Evolutionary conservation across 1,140 invertebrate genomes (phyloP).

Genomic region (Nilaparvata lugens): DNA sequence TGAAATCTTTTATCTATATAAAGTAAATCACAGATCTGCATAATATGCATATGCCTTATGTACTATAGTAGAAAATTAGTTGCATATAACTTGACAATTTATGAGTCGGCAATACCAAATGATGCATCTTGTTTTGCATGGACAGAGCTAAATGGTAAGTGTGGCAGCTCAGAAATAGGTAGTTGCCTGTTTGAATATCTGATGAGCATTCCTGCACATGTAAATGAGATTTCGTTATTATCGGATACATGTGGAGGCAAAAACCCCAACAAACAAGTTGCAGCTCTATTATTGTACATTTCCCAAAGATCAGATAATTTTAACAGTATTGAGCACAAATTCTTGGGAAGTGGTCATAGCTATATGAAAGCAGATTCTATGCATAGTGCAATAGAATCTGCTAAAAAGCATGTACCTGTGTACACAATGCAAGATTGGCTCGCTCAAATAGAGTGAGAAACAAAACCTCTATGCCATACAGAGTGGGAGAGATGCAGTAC

Average conservation of each 20-base stretch:
- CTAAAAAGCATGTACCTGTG: not conserved
- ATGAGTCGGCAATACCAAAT: conserved; percentile 1
- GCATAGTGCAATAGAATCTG: conserved; percentile 22
- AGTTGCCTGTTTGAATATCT: conserved; percentile 11
- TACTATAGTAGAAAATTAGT: conserved; percentile 23
- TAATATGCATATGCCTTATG: no score
- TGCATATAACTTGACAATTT: conserved; percentile 10
- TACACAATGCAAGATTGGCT: not conserved
- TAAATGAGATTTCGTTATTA: conserved; percentile 12
- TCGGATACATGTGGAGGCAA: conserved; percentile 18
- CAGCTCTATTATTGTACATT: conserved; percentile 7
- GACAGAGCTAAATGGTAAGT: conserved; percentile 12
- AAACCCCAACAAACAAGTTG: conserved; percentile 15
- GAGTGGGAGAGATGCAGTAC: no score
- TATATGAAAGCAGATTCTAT: conserved; percentile 37
- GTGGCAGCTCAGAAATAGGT: conserved; percentile 11
- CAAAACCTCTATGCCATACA: no score
- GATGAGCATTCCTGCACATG: not conserved
- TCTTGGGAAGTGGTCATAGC: conserved; percentile 34
- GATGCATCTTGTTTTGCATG: conserved; percentile 15
- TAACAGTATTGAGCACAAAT: conserved; percentile 27
- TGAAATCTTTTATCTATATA: no score
- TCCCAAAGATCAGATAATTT: conserved; percentile 5
- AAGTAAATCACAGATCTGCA: no score
- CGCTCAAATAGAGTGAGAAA: no score